Base-by-base conservation (phyloP, 2,113 vertebrate species). In the Fregata magnificens region DNA sequence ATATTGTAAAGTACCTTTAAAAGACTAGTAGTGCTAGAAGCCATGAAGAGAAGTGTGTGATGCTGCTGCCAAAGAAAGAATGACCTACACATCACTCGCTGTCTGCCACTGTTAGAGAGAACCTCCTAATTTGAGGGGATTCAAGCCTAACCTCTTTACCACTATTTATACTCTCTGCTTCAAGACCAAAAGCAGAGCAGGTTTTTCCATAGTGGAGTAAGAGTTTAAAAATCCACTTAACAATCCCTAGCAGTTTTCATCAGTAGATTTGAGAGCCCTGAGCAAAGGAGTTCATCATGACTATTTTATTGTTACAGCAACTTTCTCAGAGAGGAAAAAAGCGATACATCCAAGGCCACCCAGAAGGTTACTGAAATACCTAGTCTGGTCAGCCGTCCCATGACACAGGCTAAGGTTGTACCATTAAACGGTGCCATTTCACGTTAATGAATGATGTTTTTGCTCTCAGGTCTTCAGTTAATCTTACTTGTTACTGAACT, bases 331-430 rank as follows among this genome's bases (percentile, higher is more conserved):
- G 29, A 88, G n/a, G 49, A 77, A 77, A 71, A 88, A 67, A 78
- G 47, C 0, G 0, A 32, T 45, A 42, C 8, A 47, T 61, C 31
- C 67, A 83, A 42, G 71, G 86, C 53, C 71, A 69, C 44, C 28
- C 87, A 87, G 72, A 81, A 95, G 42, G 90, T 90, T 87, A 81
- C 82, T 44, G 65, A 92, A 85, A 90, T 70, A 71, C 47, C 79
- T 77, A 9, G 45, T 14, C 45, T 47, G 45, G 67, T 42, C 94
- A 92, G 82, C 72, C 83, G 72, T 88, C 80, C 63, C 49, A 21
- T 72, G 69, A 82, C 56, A 74, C 81, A 88, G 80, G 42, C 72
- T 59, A 76, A 76, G 63, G 47, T 29, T 71, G 31, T 92, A 93
- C 72, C 52, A 61, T 63, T 61, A 84, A 92, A 90, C 0, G 1